Base-by-base conservation (phyloP, 1,140 invertebrate species). In the Drosophila athabasca region DNA sequence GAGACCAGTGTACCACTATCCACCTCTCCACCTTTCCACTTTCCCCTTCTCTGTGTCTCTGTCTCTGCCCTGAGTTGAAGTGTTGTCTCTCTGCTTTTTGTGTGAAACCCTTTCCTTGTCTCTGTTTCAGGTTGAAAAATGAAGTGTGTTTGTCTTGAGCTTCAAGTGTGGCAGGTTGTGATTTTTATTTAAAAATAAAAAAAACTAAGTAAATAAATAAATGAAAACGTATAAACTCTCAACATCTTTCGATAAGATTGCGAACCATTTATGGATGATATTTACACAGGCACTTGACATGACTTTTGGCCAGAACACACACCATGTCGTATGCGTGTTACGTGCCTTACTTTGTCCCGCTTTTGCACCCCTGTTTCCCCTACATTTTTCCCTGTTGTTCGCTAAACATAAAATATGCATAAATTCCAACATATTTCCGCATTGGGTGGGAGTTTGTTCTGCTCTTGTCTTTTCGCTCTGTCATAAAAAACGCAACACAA, bases 401-500 rank as follows among this genome's bases (percentile, higher is more conserved):
- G 64, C 76, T 68, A 81, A 39, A 88, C 79, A 83, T 88, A 88
- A 88, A 88, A 88, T 73, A 88, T 88, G 84, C 79, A 83, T 89
- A 88, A 88, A 88, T 88, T 88, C 76, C 82, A 53, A 60, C 82
- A 82, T 85, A 76, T 79, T 76, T 72, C 50, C 51, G 49, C 53
- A 26, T 46, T 76, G 54, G 54, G 17, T 19, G 17, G 17, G 17
- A 62, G 61, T 68, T 57, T 26, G 51, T 44, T 59, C 17, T 64
- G 19, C 35, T 62, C 43, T 52, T 58, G 44, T 69, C 52, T 68
- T 66, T 46, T 46, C 22, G 29, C 35, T 19, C 29, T 7, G 17
- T 76, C 83, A 62, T 88, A 88, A 87, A 77, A 87, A 87, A 19
- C 51, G 57, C 41, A 72, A 19, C 17, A 19, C 17, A 45, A 50